These are phyloP conservation scores for Limnodromus scolopaceus DNA, from an alignment of 2,797 vertebrate genomes.

Conservation along the genomic window DNA sequence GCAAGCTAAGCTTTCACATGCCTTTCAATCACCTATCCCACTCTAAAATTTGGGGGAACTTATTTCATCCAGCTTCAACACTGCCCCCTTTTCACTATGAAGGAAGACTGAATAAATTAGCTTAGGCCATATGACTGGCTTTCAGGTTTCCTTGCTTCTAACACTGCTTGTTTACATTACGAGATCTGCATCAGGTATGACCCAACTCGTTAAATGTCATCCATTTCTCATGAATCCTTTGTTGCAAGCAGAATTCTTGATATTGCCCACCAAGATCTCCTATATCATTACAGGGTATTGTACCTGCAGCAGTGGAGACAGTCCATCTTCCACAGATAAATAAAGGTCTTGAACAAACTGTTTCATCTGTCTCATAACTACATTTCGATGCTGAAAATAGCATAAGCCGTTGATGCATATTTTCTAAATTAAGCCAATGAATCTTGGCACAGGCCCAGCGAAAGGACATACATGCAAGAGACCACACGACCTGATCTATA, in stretches of 20 bases:
- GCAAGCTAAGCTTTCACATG: background rate
- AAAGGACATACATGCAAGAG: background rate
- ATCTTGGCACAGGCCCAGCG: background rate
- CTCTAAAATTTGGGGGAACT: background rate
- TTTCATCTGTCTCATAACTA: background rate
- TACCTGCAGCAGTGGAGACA: background rate
- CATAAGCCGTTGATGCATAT: background rate
- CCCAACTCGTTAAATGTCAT: background rate
- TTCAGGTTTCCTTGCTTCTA: background rate
- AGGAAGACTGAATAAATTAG: background rate
- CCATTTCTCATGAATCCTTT: background rate
- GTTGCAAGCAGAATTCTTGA: background rate
- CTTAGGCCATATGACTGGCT: background rate
- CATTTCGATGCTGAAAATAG: background rate
- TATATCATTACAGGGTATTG: background rate
- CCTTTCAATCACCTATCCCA: background rate
- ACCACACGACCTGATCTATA: background rate
- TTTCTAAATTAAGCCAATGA: conserved; percentile 38
- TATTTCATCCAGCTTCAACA: background rate
- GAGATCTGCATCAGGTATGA: background rate
- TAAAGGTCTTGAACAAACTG: background rate
- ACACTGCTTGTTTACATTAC: background rate
- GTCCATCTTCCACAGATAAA: background rate
- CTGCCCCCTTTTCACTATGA: background rate
- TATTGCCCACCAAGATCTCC: background rate